These are phyloP conservation scores for Pogonocichla stellata DNA, from an alignment of 2,113 vertebrate genomes.

Conservation along the genomic window DNA sequence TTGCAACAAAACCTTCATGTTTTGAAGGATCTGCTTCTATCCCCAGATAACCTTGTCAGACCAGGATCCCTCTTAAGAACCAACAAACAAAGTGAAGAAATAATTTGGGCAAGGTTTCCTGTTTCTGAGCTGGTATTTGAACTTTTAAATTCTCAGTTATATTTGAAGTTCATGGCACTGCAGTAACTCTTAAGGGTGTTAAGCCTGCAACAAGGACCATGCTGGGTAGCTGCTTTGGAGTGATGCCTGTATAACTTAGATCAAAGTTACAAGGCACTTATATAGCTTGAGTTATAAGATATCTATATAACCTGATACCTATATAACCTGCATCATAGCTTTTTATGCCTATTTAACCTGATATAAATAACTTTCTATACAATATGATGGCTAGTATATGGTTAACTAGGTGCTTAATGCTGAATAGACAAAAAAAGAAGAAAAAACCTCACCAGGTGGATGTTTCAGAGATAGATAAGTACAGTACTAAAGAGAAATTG, in stretches of 20 bases:
- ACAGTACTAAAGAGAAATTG: neutral
- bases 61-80: neutral
- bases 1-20: neutral
- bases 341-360: neutral
- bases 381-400: neutral
- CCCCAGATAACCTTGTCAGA: neutral
- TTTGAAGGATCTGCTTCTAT: neutral
- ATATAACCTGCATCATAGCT: neutral
- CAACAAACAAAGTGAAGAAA: neutral
- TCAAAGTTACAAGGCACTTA: neutral
- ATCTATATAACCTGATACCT: neutral
- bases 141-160: neutral
- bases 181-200: neutral
- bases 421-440: neutral
- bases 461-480: neutral
- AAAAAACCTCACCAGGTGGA: neutral
- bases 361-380: neutral
- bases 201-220: neutral
- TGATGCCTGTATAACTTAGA: neutral
- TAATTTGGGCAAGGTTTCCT: neutral
- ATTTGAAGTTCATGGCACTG: neutral
- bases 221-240: neutral
- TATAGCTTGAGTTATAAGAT: neutral
- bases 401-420: neutral
- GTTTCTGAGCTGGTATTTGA: neutral